phyloP scores from a whole-genome alignment of 2,888 invertebrate genomes.

The Rhingia campestris region DNA sequence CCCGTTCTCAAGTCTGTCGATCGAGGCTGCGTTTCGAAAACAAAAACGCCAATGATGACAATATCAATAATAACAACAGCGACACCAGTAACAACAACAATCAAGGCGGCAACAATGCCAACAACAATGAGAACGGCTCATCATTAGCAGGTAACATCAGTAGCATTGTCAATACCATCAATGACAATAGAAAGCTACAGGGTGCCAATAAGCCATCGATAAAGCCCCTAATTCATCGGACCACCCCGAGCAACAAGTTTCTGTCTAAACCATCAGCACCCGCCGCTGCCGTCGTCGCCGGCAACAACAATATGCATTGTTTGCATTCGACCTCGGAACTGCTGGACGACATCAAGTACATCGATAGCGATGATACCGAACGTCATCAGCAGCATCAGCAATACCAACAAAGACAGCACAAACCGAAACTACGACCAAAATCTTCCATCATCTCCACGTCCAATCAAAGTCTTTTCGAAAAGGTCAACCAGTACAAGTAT shows the following conservation, averaged over 20 bases:
- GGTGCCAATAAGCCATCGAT: constrained; percentile 54
- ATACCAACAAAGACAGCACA: constrained; percentile 70
- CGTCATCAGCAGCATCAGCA: constrained; percentile 69
- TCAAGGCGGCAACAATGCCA: constrained; percentile 51
- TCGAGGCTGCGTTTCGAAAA: constrained; percentile 51
- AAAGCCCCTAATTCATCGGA: constrained; percentile 75
- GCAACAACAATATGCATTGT: constrained; percentile 74
- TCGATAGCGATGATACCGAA: constrained; percentile 75
- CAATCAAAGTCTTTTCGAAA: constrained; percentile 77
- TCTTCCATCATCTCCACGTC: constrained; percentile 75
- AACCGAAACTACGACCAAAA: constrained; percentile 72
- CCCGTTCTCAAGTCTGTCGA: constrained; percentile 80
- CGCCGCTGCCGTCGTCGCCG: constrained; percentile 20
- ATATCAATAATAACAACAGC: constrained; percentile 49
- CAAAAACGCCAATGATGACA: constrained; percentile 54
- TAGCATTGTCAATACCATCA: constrained; percentile 74
- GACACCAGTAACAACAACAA: constrained; percentile 38
- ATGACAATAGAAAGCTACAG: constrained; percentile 73
- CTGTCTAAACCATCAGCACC: constrained; percentile 46
- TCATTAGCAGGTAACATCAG: constrained; percentile 55
- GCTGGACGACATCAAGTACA: constrained; percentile 76
- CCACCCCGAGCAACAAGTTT: constrained; percentile 59
- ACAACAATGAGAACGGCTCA: constrained; percentile 64
- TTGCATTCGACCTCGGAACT: constrained; percentile 66
- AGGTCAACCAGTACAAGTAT: constrained; percentile 79